Conservation (phyloP, 1,140 invertebrate species). For the Paracyclopina nana region DNA sequence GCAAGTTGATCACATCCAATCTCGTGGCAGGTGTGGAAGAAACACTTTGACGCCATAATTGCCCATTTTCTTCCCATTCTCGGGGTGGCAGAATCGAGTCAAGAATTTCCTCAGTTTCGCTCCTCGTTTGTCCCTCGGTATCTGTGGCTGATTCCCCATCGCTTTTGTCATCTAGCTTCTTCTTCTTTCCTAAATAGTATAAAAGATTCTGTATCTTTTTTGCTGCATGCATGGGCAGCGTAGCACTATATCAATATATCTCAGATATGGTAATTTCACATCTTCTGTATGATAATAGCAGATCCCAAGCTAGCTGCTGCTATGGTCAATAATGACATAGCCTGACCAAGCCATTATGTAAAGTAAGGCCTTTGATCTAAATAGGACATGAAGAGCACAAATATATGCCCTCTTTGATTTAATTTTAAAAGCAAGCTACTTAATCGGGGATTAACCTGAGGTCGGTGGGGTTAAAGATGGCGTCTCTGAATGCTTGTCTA, state of each 20-base stretch:
- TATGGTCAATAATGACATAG: too few relatives aligned
- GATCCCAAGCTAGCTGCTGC: too few relatives aligned
- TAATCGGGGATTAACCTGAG: too few relatives aligned
- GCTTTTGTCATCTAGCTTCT: not conserved
- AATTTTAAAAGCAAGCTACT: too few relatives aligned
- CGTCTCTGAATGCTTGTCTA: conserved; percentile 6
- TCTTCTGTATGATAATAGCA: too few relatives aligned
- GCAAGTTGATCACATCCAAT: conserved; percentile 68
- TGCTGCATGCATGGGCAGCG: not conserved
- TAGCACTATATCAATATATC: too few relatives aligned
- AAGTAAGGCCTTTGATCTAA: too few relatives aligned
- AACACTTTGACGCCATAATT: conserved; percentile 34
- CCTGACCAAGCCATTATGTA: too few relatives aligned
- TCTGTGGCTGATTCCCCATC: not conserved
- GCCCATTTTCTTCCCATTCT: conserved; percentile 74
- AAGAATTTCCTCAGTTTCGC: conserved; percentile 72
- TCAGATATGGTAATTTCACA: too few relatives aligned
- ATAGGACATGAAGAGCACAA: too few relatives aligned
- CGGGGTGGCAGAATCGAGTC: conserved; percentile 87
- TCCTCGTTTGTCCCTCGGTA: conserved; percentile 20
- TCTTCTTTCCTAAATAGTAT: not conserved
- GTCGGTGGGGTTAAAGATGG: not conserved
- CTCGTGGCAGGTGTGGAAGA: conserved; percentile 85
- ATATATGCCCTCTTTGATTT: too few relatives aligned
- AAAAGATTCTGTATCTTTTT: not conserved